Evolutionary conservation across 2,888 invertebrate genomes (phyloP).

Genomic region (Fragum sueziense): DNA sequence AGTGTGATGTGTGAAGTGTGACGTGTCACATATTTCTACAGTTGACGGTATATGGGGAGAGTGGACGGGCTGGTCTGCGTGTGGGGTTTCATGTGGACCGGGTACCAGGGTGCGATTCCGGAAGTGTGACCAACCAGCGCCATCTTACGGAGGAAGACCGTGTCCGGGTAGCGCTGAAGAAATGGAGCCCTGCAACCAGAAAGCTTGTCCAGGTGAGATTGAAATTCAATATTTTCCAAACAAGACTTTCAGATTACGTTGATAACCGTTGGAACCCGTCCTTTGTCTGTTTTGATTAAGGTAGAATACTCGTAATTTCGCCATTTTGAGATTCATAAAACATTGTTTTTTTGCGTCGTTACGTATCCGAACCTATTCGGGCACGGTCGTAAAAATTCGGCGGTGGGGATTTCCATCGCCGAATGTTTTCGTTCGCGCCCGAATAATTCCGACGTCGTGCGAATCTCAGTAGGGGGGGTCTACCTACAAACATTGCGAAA

Average conservation of each 20-base stretch:
- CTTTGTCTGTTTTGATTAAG: neutral
- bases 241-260: neutral
- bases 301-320: no score
- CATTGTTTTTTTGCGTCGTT: no score
- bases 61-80: neutral
- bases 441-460: no score
- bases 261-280: neutral
- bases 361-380: no score
- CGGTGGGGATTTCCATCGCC: no score
- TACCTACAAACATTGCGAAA: neutral
- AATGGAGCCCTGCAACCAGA: neutral
- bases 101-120: constrained; percentile 4
- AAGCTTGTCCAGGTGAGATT: neutral
- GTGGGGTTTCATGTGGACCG: neutral
- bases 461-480: neutral
- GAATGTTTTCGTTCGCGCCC: no score
- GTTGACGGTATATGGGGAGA: neutral
- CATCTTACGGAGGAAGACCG: neutral
- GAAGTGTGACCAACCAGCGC: neutral
- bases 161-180: neutral
- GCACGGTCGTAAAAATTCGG: no score
- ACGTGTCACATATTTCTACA: no score
- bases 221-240: neutral
- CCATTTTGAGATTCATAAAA: no score
- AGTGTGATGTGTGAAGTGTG: no score